A percentile compares a stretch with the other conserved stretches of the same genome.
Evolutionary conservation across 2,113 vertebrate species (phyloP).

Genomic region (Hiodon tergisus): DNA sequence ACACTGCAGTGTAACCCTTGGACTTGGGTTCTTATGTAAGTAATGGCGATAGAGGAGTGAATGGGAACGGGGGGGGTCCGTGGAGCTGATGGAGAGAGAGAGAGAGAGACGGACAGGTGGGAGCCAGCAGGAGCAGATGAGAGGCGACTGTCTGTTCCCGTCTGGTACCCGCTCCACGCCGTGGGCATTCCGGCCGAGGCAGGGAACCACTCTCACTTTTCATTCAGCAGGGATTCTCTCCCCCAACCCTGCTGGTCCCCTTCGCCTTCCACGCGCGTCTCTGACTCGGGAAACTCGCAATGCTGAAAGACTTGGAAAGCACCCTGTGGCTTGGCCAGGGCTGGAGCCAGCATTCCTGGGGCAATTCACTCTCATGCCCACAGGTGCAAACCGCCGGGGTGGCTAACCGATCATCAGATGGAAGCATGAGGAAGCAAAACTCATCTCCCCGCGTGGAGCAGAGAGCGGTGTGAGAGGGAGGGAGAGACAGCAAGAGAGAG

Average conservation of each 20-base stretch:
- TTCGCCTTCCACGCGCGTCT: background rate
- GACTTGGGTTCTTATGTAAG: background rate
- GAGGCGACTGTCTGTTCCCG: background rate
- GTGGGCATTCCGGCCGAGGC: background rate
- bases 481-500: background rate
- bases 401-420: conserved; percentile 48
- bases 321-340: conserved; percentile 1
- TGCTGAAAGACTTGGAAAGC: background rate
- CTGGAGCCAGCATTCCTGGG: conserved; percentile 33
- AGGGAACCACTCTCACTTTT: background rate
- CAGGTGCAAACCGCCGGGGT: conserved; percentile 35
- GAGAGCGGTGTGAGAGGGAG: no score
- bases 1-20: background rate
- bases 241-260: no score
- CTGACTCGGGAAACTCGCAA: no score
- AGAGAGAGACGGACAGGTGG: background rate
- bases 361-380: conserved; percentile 46
- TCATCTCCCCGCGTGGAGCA: conserved; percentile 30
- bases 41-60: background rate
- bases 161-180: background rate
- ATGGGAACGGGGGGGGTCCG: no score
- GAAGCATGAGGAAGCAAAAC: conserved; percentile 40
- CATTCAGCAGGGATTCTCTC: background rate
- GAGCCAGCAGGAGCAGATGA: background rate
- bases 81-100: no score